Evolutionary conservation across 2,113 vertebrate genomes (phyloP), one percentile per base, ranked within the genome.

Genomic region (Cochlearius cochlearius): DNA sequence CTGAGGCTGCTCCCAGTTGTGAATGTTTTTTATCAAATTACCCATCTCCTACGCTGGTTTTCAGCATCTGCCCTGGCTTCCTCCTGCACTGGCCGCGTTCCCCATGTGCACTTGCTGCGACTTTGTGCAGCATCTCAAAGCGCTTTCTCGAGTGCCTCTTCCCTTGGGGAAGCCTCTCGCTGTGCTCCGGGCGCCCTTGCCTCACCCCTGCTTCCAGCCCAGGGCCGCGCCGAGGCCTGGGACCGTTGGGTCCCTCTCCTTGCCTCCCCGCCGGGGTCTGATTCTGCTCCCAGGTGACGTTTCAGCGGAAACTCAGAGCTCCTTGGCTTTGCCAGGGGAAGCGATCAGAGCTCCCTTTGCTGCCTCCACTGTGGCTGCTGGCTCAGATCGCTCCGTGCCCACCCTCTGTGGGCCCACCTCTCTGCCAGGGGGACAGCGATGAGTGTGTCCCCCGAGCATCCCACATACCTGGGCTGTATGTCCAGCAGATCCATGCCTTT

Each of bases 191-290:
- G 7, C 22, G 34, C 32, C 13, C 5, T 12, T 50, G 23, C 3
- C 43, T 58, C 23, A 15, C 10, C 19, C 26, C 43, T 45, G 10
- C 11, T 10, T 25, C 50, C 38, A 19, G 10, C 21, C 9, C 2
- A 0, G 29, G 20, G 29, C 47, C 3, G 3, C 1, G 4, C 30
- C 1, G 2, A 59, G 60, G 43, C 21, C 1, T 7, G 43, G 27
- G 32, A 66, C 5, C 10, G 11, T 15, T 15, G n/a, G 13, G 41
- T 60, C 29, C 60, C 45, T 43, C 10, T 43, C 32, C n/a, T 49
- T 21, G 15, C 41, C n/a, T 49, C 5, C 2, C 39, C 36, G 7
- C 12, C 27, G 34, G 38, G 5, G 10, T 3, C 71, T 23, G 34
- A 38, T 25, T 74, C 32, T 39, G 22, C 47, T 62, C 20, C 34